phyloP scores from a whole-genome alignment of 2,113 vertebrate genomes.

The Monopterus albus region DNA sequence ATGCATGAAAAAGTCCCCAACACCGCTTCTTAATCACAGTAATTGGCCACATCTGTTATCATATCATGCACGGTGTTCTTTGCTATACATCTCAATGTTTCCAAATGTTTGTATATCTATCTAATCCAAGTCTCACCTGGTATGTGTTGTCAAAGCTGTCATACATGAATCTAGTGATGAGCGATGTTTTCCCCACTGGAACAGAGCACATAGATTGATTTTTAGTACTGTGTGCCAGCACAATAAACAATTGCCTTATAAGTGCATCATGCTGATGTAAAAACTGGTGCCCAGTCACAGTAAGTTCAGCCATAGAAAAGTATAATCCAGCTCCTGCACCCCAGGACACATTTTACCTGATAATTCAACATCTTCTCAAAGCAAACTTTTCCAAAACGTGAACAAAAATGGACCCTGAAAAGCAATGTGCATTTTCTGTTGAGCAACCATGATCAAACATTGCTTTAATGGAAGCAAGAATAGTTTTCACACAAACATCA shows the following conservation, averaged over 20 bases:
- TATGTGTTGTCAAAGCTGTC: constrained; percentile 86
- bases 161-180: constrained; percentile 86
- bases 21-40: neutral
- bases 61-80: neutral
- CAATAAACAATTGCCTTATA: neutral
- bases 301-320: too few species aligned
- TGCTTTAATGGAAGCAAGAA: neutral
- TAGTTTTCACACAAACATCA: too few species aligned
- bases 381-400: too few species aligned
- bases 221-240: neutral
- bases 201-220: constrained; percentile 43
- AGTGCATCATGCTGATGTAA: neutral
- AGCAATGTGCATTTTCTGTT: too few species aligned
- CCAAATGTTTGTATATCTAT: neutral
- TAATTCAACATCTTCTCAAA: too few species aligned
- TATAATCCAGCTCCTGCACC: too few species aligned
- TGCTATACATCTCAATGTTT: neutral
- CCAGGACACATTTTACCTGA: too few species aligned
- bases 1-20: too few species aligned
- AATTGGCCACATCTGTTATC: constrained; percentile 1
- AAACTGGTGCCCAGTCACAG: too few species aligned
- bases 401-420: too few species aligned
- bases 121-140: constrained; percentile 71
- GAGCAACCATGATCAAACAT: too few species aligned
- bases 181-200: constrained; percentile 85